These are phyloP conservation scores for Hippocampus guttulatus DNA, from an alignment of 2,113 vertebrate genomes.

Conservation along the genomic window DNA sequence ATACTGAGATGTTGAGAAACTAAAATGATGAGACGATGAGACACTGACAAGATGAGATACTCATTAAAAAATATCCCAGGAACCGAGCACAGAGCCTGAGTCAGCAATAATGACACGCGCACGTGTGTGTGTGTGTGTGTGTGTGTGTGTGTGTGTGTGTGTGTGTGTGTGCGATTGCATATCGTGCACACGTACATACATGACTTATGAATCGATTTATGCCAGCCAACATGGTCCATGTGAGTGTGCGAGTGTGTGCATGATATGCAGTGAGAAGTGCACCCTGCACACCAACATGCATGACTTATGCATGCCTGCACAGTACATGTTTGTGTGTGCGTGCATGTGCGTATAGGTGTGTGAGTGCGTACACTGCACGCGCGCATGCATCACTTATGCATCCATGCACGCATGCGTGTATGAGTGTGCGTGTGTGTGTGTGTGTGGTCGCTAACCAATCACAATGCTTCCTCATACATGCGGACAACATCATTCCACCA, in stretches of 20 bases:
- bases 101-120: neutral
- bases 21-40: no score
- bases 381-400: no score
- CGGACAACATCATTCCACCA: slow-evolving; percentile 8
- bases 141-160: slow-evolving; percentile 11
- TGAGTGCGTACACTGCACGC: no score
- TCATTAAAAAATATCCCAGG: neutral
- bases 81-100: no score
- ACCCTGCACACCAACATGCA: neutral
- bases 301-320: neutral
- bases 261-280: no score
- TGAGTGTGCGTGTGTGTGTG: neutral
- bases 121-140: neutral
- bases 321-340: neutral
- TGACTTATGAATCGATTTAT: neutral
- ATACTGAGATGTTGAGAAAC: no score
- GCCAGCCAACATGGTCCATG: no score
- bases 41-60: no score
- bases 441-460: neutral
- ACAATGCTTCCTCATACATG: neutral
- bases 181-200: neutral
- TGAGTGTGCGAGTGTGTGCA: no score
- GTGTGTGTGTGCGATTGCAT: neutral
- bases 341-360: no score
- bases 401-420: no score